Percentiles rank a stretch among this genome's conserved stretches.
Conservation (phyloP, 2,797 vertebrate species). For the Lithobates pipiens region DNA sequence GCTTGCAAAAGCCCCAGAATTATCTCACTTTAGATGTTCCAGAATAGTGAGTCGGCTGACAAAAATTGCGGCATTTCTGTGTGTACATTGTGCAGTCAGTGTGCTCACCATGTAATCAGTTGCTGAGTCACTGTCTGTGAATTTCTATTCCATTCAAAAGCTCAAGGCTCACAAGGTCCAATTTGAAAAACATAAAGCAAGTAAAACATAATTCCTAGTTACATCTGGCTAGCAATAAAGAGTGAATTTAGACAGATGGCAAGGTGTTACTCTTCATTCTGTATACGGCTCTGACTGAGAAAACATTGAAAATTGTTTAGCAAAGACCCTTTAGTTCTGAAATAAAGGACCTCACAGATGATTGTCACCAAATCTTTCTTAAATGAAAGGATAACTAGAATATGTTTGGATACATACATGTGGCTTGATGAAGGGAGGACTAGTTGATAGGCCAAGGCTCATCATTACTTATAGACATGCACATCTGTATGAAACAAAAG, state of each 20-base stretch:
- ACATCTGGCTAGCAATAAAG: slow-evolving; percentile 10
- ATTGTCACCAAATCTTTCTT: background rate
- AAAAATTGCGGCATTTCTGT: slow-evolving; percentile 26
- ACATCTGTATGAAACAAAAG: background rate
- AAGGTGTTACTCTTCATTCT: background rate
- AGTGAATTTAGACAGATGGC: background rate
- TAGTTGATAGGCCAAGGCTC: too few relatives aligned
- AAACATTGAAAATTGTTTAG: background rate
- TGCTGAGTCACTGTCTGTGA: slow-evolving; percentile 56
- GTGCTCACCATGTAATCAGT: slow-evolving; percentile 24
- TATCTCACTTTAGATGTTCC: slow-evolving; percentile 41
- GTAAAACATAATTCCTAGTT: slow-evolving; percentile 28
- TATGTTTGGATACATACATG: background rate
- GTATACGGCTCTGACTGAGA: background rate
- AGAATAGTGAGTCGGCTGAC: slow-evolving; percentile 35
- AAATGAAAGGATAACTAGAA: background rate
- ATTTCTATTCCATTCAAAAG: slow-evolving; percentile 51
- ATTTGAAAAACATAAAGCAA: slow-evolving; percentile 37
- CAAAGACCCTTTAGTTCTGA: background rate
- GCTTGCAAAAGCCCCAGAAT: slow-evolving; percentile 21
- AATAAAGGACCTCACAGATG: background rate
- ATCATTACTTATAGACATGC: background rate
- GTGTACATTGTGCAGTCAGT: slow-evolving; percentile 42
- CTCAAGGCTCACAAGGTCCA: slow-evolving; percentile 36
- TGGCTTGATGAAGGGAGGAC: background rate